phyloP scores from a whole-genome alignment of 2,888 invertebrate genomes.

The Rhaphigaster nebulosa region DNA sequence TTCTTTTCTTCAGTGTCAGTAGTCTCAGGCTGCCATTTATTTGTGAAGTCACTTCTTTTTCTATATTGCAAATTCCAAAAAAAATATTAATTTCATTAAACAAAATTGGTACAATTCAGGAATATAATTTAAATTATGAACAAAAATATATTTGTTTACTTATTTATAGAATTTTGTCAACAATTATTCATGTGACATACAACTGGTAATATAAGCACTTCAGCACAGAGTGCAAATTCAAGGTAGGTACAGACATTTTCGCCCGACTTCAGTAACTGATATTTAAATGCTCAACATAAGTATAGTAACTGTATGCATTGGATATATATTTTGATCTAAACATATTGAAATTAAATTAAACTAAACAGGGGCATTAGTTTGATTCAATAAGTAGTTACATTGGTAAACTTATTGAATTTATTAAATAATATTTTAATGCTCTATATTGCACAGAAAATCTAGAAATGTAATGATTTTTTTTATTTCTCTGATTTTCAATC shows the following conservation, averaged over 20 bases:
- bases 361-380: not conserved
- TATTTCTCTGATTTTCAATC: no score
- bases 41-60: slow-evolving; percentile 56
- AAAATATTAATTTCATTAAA: not conserved
- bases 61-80: not conserved
- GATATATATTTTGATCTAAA: no score
- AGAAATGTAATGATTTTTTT: no score
- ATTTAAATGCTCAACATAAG: no score
- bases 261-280: no score
- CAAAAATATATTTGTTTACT: not conserved
- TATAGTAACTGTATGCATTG: no score
- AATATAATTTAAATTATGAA: no score
- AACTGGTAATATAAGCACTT: not conserved
- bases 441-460: no score
- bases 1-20: slow-evolving; percentile 1
- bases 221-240: not conserved
- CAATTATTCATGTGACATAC: not conserved
- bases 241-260: no score
- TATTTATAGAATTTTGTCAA: not conserved
- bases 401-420: not conserved
- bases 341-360: not conserved
- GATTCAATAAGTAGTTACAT: not conserved
- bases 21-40: slow-evolving; percentile 39
- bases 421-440: no score
- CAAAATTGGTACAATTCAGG: not conserved